Evolutionary conservation across 2,888 invertebrate species (phyloP).

Genomic region (Noctua comes): DNA sequence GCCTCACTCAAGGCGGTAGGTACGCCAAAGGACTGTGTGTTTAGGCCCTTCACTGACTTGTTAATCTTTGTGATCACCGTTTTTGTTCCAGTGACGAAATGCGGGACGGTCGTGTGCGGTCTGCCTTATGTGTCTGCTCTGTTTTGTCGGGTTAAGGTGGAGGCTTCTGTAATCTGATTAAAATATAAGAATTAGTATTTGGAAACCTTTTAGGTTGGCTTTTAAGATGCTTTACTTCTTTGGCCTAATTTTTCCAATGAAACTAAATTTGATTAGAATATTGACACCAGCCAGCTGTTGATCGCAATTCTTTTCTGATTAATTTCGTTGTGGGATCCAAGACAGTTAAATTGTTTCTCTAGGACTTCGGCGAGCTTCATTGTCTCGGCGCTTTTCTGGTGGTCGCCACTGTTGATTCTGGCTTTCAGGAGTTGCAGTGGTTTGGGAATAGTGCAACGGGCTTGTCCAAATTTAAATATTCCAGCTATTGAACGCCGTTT

Average conservation of each 20-base stretch:
- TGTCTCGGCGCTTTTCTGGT: too few species aligned
- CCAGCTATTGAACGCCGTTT: neutral
- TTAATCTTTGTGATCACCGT: conserved; percentile 77
- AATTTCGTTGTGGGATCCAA: neutral
- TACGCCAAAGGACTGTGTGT: conserved; percentile 74
- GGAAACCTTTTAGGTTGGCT: neutral
- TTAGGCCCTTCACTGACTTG: conserved; percentile 80
- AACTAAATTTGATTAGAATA: neutral
- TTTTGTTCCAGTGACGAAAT: conserved; percentile 71
- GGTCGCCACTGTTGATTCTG: too few species aligned
- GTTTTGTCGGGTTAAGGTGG: conserved; percentile 56
- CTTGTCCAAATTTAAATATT: too few species aligned
- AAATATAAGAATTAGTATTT: conserved; percentile 36
- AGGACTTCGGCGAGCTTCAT: too few species aligned
- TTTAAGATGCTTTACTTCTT: neutral
- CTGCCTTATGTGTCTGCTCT: conserved; percentile 58
- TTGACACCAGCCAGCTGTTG: neutral
- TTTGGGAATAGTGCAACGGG: too few species aligned
- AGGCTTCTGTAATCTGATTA: conserved; percentile 48
- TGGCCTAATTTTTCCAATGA: neutral
- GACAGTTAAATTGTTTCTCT: too few species aligned
- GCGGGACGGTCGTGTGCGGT: conserved; percentile 62
- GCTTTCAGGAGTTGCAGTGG: too few species aligned
- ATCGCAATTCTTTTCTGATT: neutral
- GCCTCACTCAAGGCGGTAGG: conserved; percentile 55